Percentiles rank a stretch among this genome's conserved stretches.
Conservation (phyloP, 2,888 invertebrate genomes). For the Brassicogethes aeneus region DNA sequence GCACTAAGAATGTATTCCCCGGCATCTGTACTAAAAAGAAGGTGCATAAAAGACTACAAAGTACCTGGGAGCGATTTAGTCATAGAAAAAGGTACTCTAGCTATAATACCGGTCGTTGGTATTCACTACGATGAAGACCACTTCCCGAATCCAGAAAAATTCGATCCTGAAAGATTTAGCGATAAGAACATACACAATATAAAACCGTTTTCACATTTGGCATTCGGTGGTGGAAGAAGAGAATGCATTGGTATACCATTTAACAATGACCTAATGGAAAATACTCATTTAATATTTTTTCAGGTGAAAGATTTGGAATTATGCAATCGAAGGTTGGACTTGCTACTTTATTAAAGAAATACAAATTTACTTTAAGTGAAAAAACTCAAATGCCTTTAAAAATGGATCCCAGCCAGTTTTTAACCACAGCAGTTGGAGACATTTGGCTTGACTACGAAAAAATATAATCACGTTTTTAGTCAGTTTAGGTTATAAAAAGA, state of each 20-base stretch:
- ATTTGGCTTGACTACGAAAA: constrained; percentile 10
- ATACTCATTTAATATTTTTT: constrained; percentile 5
- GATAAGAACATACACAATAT: constrained; percentile 13
- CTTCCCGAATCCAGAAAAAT: constrained; percentile 14
- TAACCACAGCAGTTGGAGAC: constrained; percentile 6
- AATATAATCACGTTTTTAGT: too few relatives aligned
- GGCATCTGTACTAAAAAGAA: constrained; percentile 12
- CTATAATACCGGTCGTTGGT: constrained; percentile 13
- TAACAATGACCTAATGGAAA: too few relatives aligned
- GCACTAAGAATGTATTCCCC: constrained; percentile 17
- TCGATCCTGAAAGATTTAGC: constrained; percentile 19
- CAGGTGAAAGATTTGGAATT: constrained; percentile 12
- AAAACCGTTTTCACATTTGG: constrained; percentile 14
- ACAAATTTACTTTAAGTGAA: constrained; percentile 7
- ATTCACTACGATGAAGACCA: constrained; percentile 16
- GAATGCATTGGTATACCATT: constrained; percentile 19
- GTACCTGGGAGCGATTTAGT: constrained; percentile 14
- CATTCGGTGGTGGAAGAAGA: constrained; percentile 19
- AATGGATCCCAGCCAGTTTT: constrained; percentile 10
- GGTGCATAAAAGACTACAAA: constrained; percentile 16
- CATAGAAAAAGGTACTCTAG: constrained; percentile 13
- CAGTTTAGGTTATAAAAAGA: too few relatives aligned
- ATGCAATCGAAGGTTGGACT: constrained; percentile 12
- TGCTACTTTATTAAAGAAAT: constrained; percentile 7
- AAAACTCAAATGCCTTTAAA: constrained; percentile 9